phyloP scores from a whole-genome alignment of 2,797 vertebrate species.

The Mormyrops boulengeri region DNA sequence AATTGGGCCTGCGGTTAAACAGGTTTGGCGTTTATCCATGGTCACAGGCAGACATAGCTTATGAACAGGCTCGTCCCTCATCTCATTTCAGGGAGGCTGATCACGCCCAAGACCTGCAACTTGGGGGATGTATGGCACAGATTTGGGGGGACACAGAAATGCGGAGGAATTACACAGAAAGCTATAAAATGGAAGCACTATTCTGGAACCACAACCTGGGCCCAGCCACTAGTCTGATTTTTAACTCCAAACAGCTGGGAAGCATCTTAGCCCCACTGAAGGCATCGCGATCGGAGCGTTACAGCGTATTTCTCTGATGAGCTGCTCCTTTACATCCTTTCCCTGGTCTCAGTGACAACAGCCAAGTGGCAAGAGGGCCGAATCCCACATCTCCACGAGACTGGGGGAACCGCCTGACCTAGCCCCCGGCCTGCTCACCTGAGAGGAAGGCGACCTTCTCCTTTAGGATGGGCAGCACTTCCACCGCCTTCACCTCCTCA shows the following conservation, averaged over 20 bases:
- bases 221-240: not conserved
- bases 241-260: not conserved
- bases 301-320: not conserved
- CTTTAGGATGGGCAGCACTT: conserved; percentile 95
- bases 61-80: not conserved
- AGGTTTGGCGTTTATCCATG: conserved; percentile 34
- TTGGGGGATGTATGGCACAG: not conserved
- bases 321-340: not conserved
- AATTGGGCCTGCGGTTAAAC: conserved; percentile 27
- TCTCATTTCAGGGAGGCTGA: not conserved
- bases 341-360: not conserved
- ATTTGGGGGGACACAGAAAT: not conserved
- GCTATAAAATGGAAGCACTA: not conserved
- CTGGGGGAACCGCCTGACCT: not conserved
- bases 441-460: conserved; percentile 98
- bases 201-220: not conserved
- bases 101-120: not conserved
- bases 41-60: not conserved
- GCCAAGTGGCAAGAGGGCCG: not conserved
- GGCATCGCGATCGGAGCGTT: not conserved
- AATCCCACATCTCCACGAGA: not conserved
- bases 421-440: conserved; percentile 57
- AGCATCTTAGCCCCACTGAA: not conserved
- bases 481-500: conserved; percentile 98
- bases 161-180: not conserved